Percentiles rank a stretch among this genome's conserved stretches.
phyloP scores from a whole-genome alignment of 2,888 invertebrate genomes.

The Steromphala cineraria region DNA sequence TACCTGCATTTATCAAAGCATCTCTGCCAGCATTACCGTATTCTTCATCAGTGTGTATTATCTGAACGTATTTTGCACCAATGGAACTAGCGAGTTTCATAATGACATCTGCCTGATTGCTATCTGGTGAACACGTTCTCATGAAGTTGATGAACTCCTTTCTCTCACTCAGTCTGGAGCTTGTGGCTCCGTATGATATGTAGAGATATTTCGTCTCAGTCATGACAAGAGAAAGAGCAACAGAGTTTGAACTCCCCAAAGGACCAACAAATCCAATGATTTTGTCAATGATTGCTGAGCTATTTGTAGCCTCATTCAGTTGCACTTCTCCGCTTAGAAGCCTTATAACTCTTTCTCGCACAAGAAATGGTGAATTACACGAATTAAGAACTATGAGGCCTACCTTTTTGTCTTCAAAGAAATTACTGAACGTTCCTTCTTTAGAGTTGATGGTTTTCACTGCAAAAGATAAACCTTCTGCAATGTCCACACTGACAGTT shows the following conservation, averaged over 20 bases:
- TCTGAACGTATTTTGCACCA: background rate
- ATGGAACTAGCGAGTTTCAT: background rate
- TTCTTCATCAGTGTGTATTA: background rate
- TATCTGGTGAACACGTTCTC: constrained; percentile 11
- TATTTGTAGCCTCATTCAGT: background rate
- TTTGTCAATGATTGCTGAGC: background rate
- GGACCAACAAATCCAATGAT: constrained; percentile 16
- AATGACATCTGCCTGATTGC: background rate
- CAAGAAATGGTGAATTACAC: background rate
- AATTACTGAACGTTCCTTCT: background rate
- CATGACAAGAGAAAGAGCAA: background rate
- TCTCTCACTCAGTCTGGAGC: background rate
- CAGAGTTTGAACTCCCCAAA: background rate
- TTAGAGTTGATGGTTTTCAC: background rate
- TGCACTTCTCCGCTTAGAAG: background rate
- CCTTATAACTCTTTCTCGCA: background rate
- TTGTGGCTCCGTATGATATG: background rate
- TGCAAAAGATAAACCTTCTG: background rate
- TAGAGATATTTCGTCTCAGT: background rate
- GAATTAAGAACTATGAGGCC: background rate
- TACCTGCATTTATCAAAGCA: background rate
- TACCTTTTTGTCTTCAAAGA: background rate
- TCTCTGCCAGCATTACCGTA: background rate
- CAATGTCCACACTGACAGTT: background rate
- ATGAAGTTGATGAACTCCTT: background rate